phyloP scores from a whole-genome alignment of 2,113 vertebrate species.

The Perca flavescens region DNA sequence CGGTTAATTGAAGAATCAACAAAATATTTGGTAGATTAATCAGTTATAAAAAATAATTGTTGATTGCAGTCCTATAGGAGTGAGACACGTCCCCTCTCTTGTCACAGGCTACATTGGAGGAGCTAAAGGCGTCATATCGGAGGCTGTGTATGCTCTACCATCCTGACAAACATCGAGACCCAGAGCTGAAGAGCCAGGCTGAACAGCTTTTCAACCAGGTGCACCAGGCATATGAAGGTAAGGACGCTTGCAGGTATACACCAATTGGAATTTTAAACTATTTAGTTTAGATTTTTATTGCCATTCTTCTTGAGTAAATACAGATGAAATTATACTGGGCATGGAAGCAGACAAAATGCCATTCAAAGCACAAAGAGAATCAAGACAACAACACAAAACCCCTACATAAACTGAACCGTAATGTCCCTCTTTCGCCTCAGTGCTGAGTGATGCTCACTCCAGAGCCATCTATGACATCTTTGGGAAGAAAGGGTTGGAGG shows the following conservation, averaged over 20 bases:
- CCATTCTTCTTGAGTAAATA: neutral
- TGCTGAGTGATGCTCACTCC: conserved; percentile 94
- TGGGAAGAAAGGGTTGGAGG: conserved; percentile 96
- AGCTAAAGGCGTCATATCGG: conserved; percentile 94
- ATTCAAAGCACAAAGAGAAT: neutral
- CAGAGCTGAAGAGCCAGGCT: conserved; percentile 92
- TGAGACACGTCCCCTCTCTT: conserved; percentile 2
- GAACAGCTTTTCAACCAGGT: conserved; percentile 95
- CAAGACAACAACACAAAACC: neutral
- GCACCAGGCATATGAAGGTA: conserved; percentile 96
- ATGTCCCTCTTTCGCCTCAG: conserved; percentile 74
- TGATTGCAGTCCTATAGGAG: neutral
- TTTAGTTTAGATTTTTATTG: neutral
- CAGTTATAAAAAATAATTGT: neutral
- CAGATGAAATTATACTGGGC: neutral
- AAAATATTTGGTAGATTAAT: neutral
- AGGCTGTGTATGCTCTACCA: conserved; percentile 97
- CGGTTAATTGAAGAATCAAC: neutral
- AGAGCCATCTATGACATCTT: conserved; percentile 99
- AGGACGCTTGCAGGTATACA: neutral
- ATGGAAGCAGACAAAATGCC: neutral
- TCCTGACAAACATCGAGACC: conserved; percentile 96
- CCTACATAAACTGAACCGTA: neutral
- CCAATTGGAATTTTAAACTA: neutral
- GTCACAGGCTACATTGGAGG: conserved; percentile 91